A percentile compares a stretch with the other conserved stretches of the same genome.
Conservation (phyloP, 2,888 invertebrate genomes). For the Limenitis camilla region DNA sequence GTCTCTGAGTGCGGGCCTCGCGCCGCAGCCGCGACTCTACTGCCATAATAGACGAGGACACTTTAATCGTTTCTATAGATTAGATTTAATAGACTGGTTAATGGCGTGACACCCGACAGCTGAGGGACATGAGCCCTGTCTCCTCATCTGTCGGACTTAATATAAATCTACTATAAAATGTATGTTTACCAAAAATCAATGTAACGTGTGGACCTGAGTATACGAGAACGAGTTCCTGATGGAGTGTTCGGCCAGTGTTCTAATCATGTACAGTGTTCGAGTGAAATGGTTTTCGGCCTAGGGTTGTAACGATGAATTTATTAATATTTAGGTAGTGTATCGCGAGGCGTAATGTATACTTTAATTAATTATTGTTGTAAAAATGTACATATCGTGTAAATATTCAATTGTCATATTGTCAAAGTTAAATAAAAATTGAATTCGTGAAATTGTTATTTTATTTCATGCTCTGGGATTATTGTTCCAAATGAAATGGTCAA, state of each 20-base stretch:
- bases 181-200: slow-evolving; percentile 19
- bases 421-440: slow-evolving; percentile 50
- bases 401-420: slow-evolving; percentile 61
- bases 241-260: slow-evolving; percentile 8
- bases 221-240: slow-evolving; percentile 28
- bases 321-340: slow-evolving; percentile 55
- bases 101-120: slow-evolving; percentile 22
- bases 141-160: slow-evolving; percentile 31
- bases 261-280: slow-evolving; percentile 29
- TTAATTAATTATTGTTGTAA: slow-evolving; percentile 41
- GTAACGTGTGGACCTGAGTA: slow-evolving; percentile 23
- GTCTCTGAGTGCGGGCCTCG: slow-evolving; percentile 61
- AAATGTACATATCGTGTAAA: slow-evolving; percentile 73
- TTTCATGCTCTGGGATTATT: not conserved
- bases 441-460: slow-evolving; percentile 11
- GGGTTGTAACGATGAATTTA: slow-evolving; percentile 69
- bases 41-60: slow-evolving; percentile 50
- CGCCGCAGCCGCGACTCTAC: slow-evolving; percentile 46
- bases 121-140: slow-evolving; percentile 52
- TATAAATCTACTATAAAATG: slow-evolving; percentile 16
- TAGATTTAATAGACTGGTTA: slow-evolving; percentile 32
- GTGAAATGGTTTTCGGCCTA: slow-evolving; percentile 42
- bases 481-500: slow-evolving; percentile 1
- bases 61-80: slow-evolving; percentile 57
- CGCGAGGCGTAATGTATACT: slow-evolving; percentile 62